Evolutionary conservation across 2,113 vertebrate genomes (phyloP), one percentile per base, ranked within the genome.

Genomic region (Falco punctatus): DNA sequence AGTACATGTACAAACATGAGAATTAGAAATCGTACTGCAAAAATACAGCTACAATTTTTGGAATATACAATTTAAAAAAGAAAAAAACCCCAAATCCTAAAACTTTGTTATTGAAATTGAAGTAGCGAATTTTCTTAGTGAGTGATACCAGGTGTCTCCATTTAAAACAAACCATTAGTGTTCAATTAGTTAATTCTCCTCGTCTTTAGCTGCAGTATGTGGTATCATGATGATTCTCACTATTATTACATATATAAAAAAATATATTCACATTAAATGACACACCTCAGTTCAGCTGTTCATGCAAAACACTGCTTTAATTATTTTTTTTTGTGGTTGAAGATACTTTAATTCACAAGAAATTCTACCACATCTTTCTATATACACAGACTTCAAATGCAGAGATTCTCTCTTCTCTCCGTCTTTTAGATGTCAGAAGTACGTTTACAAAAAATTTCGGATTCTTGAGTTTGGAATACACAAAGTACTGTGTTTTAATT

Each of bases 1-100:
- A 80, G 57, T 73, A 38, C 3, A 32, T 64, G n/a, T 23, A 26
- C 10, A 71, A 40, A 46, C 59, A 40, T 2, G n/a, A 20, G 23
- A 67, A 57, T 51, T 67, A 67, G 33, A 81, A 85, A 85, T 52
- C 13, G 46, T 79, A 30, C 26, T 48, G 22, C 10, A 86, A 88
- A 81, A 73, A 82, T 33, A 35, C 3, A 7, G 44, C 8, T n/a
- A 10, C 18, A 7, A 4, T 62, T 70, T 67, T 64, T 64, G 1
- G 23, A 49, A 54, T 64, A 77, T 22, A 15, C 8, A 28, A 64
- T 66, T 30, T 8, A 64, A 90, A 55, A 59, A 22, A 1, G 33
- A 44, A 27, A 66, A 44, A 66, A 3, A 4, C 3, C 1, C 4
- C 14, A 40, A 30, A 2, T 3, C 2, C 27, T 5, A 24, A 40